Percentiles rank a stretch among this genome's conserved stretches.
Conservation (phyloP, 2,888 invertebrate species). For the Ichneumon xanthorius region DNA sequence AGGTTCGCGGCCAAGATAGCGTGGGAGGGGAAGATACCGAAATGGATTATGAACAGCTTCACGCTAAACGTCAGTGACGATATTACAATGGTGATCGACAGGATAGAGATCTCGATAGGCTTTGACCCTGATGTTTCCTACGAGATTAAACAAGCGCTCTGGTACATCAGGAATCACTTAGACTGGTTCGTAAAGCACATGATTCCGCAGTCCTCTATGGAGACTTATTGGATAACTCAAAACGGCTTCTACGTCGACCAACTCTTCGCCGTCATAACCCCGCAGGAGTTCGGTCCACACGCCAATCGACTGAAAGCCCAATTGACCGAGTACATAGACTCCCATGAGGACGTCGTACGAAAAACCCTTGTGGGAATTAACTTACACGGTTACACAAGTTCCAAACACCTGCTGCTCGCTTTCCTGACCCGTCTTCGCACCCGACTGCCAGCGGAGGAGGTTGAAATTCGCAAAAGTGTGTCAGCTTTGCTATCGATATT, state of each 20-base stretch:
- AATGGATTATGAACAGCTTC: slow-evolving; percentile 58
- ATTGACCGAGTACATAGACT: slow-evolving; percentile 50
- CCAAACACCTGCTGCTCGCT: slow-evolving; percentile 68
- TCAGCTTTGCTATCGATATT: slow-evolving; percentile 64
- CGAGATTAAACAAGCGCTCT: slow-evolving; percentile 60
- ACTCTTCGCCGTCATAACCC: slow-evolving; percentile 62
- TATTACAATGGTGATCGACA: slow-evolving; percentile 62
- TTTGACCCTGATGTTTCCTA: slow-evolving; percentile 25
- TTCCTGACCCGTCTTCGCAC: slow-evolving; percentile 64
- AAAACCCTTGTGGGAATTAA: slow-evolving; percentile 62
- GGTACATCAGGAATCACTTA: slow-evolving; percentile 67
- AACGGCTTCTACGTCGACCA: slow-evolving; percentile 53
- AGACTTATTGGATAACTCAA: slow-evolving; percentile 39
- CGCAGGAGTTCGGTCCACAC: slow-evolving; percentile 56
- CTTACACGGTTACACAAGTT: slow-evolving; percentile 60
- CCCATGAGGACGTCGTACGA: slow-evolving; percentile 8
- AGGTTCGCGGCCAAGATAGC: slow-evolving; percentile 64
- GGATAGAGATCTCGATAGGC: too few relatives aligned
- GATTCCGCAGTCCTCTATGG: slow-evolving; percentile 33
- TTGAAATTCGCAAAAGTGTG: slow-evolving; percentile 41
- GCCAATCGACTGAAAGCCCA: slow-evolving; percentile 56
- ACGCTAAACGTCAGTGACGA: slow-evolving; percentile 8
- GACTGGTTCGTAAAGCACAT: not conserved
- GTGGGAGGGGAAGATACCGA: slow-evolving; percentile 42
- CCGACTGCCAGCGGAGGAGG: slow-evolving; percentile 32